Base-by-base conservation (phyloP, 2,888 invertebrate species). In the Drosophila nr. perissopoda region DNA sequence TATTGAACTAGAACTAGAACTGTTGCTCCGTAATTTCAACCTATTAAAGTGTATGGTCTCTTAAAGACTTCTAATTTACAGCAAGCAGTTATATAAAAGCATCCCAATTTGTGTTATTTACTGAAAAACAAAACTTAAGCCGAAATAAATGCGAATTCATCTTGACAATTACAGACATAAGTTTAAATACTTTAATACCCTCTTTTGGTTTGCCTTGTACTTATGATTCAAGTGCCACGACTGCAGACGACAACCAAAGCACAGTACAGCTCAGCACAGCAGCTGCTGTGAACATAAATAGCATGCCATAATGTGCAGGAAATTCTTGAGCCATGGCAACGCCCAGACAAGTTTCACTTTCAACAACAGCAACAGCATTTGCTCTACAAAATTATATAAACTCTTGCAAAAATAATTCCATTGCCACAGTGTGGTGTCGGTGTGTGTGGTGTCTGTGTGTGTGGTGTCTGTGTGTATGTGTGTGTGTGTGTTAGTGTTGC, bases 281-380 rank as follows among this genome's bases (percentile, higher is more conserved):
- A 49, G 75, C 53, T 61, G 66, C 80, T 49, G 54, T 59, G 42
- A 40, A 34, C 46, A 67, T 27, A 48, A 65, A 69, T 63, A 51
- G 27, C 42, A 52, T 34, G 58, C 64, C 67, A 76, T 64, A 64
- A 60, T 70, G 69, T 83, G 62, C 62, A 77, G 90, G 89, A 90
- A 85, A 85, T 85, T 85, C 85, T 88, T 86, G 70, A 88, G 78
- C 70, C 74, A 79, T 80, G 87, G 59, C 90, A 86, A 85, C 89
- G 84, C 64, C 79, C 79, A 82, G 76, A 73, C 85, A 77, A 88
- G 90, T 90, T 88, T 90, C 61, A 72, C 79, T 80, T 80, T 80
- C 61, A 70, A 48, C 13, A 38, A 29, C 27, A 56, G n/a, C 53
- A 57, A n/a, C 18, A 54, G 7, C 53, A 61, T 84, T 83, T 84